A percentile compares a stretch with the other conserved stretches of the same genome.
Evolutionary conservation across 2,113 vertebrate species (phyloP).

Genomic region (Otis tarda): DNA sequence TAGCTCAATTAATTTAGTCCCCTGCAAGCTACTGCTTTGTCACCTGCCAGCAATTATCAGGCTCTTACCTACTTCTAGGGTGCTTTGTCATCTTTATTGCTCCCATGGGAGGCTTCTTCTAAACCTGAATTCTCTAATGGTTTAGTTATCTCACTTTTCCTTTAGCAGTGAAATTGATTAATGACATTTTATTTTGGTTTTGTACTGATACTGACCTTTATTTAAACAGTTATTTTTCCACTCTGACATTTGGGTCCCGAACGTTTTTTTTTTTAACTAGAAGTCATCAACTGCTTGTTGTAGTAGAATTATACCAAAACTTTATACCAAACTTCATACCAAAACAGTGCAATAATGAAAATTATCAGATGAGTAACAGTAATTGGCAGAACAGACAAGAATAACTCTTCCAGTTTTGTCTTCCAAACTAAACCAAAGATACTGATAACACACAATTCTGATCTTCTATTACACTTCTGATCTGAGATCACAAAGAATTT

Average conservation of each 20-base stretch:
- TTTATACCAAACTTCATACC: background rate
- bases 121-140: background rate
- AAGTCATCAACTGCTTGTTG: background rate
- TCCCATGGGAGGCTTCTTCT: background rate
- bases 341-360: background rate
- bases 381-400: background rate
- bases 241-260: background rate
- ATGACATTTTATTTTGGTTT: background rate
- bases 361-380: background rate
- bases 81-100: background rate
- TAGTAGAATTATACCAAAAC: background rate
- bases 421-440: background rate
- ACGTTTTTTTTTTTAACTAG: background rate
- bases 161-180: background rate
- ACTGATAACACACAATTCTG: background rate
- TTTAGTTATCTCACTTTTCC: background rate
- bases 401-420: background rate
- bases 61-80: background rate
- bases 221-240: background rate
- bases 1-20: background rate
- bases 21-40: background rate
- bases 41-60: background rate
- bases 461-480: background rate
- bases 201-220: background rate
- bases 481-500: background rate